Evolutionary conservation across 1,140 invertebrate genomes (phyloP), one percentile per base, ranked within the genome.

Genomic region (Drosophila quadrilineata): DNA sequence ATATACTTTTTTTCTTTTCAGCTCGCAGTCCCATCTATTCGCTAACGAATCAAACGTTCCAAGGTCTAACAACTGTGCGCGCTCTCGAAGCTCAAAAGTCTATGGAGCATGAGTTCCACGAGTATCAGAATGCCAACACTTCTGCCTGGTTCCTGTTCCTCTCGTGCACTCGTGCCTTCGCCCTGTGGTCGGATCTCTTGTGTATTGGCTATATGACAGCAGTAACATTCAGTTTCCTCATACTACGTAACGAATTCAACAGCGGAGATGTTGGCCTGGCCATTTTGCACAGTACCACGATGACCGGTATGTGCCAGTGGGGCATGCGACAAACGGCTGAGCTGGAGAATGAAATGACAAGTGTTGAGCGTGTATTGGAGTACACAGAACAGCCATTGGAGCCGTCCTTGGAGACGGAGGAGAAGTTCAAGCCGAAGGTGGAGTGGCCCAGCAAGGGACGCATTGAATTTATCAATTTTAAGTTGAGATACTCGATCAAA

Each of bases 301-400:
- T 98, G 41, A 94, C 94, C 14, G 94, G 94, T 1, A 93, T 95
- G 90, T 94, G 96, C 49, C 96, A 97, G 80, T 97, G 94, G 94
- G 95, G 95, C 1, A 94, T 97, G 90, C 90, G 96, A 49, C 97
- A 98, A 75, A 96, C 95, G 8, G 95, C 96, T 0, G 94, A 96
- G 84, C 89, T 95, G 2, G 94, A 96, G 73, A 96, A 95, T 80
- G 93, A 97, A 88, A 97, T 98, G 95, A 97, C 95, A 93, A n/a
- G 92, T 92, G 56, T 93, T 3, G 95, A 96, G 76, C 91, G 95
- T 64, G 92, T 96, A 5, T 50, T 94, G 6, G 95, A 96, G 71
- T 96, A 96, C 63, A 92, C 92, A 0, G 91, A 92, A n/a, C 75
- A 88, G 35, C 74, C 80, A n/a, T 58, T 77, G 16, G 94, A 95